phyloP scores from a whole-genome alignment of 1,140 invertebrate genomes.

The Heliconius hermathena region DNA sequence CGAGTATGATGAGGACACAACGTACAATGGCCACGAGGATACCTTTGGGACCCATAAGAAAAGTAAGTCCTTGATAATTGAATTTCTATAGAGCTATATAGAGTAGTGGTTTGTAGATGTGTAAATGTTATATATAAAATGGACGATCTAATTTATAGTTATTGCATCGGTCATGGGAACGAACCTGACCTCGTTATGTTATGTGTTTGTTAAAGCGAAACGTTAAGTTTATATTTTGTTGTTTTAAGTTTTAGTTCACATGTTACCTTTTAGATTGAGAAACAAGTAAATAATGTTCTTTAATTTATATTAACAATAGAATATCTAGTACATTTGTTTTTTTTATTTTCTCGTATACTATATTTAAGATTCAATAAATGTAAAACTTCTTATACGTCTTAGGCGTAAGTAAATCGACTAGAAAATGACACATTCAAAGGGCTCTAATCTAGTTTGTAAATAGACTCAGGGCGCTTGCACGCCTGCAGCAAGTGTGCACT shows the following conservation, averaged over 20 bases:
- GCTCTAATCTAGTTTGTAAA: constrained; percentile 37
- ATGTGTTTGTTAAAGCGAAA: constrained; percentile 7
- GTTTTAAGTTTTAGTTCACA: not conserved
- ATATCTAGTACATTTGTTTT: not conserved
- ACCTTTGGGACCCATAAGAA: constrained; percentile 69
- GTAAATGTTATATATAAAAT: not conserved
- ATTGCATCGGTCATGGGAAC: constrained; percentile 9
- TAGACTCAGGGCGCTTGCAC: constrained; percentile 37
- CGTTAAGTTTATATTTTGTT: not conserved
- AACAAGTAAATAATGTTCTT: not conserved
- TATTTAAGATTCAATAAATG: not conserved
- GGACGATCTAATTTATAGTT: constrained; percentile 21
- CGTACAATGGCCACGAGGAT: constrained; percentile 70
- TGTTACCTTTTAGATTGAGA: not conserved
- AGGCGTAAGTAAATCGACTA: not conserved
- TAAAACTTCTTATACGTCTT: not conserved
- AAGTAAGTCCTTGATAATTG: constrained; percentile 61
- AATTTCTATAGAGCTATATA: constrained; percentile 22
- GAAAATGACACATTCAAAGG: constrained; percentile 25
- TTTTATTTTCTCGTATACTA: not conserved
- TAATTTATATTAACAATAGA: not conserved
- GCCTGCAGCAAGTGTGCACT: constrained; percentile 26
- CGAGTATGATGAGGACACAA: constrained; percentile 73
- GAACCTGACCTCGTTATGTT: constrained; percentile 22
- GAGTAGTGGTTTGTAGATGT: constrained; percentile 23